A percentile compares a stretch with the other conserved stretches of the same genome.
These are phyloP conservation scores for Hydropotes inermis DNA, from an alignment of 2,113 vertebrate genomes.

Conservation along the genomic window DNA sequence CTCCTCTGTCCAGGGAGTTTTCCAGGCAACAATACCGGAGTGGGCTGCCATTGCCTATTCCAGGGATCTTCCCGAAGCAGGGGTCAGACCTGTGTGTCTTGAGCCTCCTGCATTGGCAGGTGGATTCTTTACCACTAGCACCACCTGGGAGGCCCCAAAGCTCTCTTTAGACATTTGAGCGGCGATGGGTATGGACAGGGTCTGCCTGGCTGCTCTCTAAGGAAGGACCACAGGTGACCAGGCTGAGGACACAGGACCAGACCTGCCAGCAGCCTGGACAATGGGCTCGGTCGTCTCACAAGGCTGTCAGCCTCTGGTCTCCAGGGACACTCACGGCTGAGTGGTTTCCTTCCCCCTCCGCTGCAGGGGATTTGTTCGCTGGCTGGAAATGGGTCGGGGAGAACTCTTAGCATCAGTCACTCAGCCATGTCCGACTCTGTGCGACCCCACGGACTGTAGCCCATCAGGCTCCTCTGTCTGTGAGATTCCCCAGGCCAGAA, in stretches of 20 bases:
- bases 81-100: background rate
- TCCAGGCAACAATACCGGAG: background rate
- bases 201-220: background rate
- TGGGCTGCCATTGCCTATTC: rapidly evolving
- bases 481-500: background rate
- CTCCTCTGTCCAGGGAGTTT: background rate
- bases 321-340: background rate
- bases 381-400: background rate
- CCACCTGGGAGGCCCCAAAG: background rate
- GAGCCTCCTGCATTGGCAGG: background rate
- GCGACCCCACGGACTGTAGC: rapidly evolving
- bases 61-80: background rate
- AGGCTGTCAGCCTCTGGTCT: background rate
- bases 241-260: background rate
- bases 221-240: background rate
- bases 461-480: background rate
- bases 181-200: background rate
- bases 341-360: background rate
- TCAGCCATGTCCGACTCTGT: background rate
- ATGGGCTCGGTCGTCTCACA: background rate
- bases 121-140: background rate
- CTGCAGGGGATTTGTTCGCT: background rate
- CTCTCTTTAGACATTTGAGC: background rate
- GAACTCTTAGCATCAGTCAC: background rate
- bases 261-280: background rate